Evolutionary conservation across 2,797 vertebrate species (phyloP).

Genomic region (Craterocephalus amniculus): DNA sequence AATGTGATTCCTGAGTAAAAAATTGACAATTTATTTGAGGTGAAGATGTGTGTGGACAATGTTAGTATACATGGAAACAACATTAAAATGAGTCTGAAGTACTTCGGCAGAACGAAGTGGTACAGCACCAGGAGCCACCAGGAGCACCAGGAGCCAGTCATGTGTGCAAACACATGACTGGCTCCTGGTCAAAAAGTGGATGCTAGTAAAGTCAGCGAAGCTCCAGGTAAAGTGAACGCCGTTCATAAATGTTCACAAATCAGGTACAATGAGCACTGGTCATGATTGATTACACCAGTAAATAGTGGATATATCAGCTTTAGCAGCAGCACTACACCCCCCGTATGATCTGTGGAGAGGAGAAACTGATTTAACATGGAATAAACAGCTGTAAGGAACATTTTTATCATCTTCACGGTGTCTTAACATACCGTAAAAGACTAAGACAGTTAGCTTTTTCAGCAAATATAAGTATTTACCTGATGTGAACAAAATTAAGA

Average conservation of each 20-base stretch:
- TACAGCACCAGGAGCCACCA: too few relatives aligned
- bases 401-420: not conserved
- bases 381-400: not conserved
- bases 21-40: not conserved
- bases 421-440: not conserved
- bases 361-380: not conserved
- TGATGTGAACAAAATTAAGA: not conserved
- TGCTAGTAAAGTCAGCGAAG: not conserved
- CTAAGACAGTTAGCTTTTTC: not conserved
- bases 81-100: not conserved
- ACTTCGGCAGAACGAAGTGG: not conserved
- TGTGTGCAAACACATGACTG: too few relatives aligned
- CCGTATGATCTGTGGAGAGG: not conserved
- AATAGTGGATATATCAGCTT: not conserved
- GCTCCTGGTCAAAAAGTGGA: not conserved
- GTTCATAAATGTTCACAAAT: too few relatives aligned
- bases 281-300: not conserved
- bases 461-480: not conserved
- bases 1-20: not conserved
- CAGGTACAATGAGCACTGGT: not conserved
- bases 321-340: not conserved
- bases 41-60: not conserved
- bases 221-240: not conserved
- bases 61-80: not conserved
- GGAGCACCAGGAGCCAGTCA: too few relatives aligned